phyloP scores from a whole-genome alignment of 2,797 vertebrate species.

The Momotus momota region DNA sequence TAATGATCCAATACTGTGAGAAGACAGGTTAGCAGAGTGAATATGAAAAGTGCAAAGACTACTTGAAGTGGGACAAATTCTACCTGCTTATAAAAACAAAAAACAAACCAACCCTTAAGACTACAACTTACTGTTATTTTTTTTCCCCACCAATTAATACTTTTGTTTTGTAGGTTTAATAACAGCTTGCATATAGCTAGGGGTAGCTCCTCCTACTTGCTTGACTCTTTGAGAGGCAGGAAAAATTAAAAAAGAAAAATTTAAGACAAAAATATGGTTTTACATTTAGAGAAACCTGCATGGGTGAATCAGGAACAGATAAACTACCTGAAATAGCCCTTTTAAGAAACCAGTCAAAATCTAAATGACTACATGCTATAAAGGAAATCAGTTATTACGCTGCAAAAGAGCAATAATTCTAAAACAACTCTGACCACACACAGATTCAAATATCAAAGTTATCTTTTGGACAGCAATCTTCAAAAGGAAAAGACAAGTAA shows the following conservation, averaged over 20 bases:
- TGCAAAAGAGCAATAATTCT: background rate
- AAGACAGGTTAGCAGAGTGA: background rate
- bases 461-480: background rate
- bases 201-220: background rate
- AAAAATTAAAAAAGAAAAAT: background rate
- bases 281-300: background rate
- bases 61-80: background rate
- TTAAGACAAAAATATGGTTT: background rate
- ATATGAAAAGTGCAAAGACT: background rate
- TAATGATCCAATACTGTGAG: background rate
- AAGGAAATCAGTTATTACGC: background rate
- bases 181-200: background rate
- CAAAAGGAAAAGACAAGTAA: background rate
- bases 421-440: background rate
- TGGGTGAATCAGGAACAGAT: background rate
- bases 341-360: background rate
- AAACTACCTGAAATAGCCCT: background rate
- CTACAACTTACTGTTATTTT: background rate
- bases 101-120: background rate
- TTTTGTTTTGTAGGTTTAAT: background rate
- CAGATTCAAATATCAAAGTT: background rate
- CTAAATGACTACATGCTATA: background rate
- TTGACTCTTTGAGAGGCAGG: background rate
- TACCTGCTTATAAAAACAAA: background rate
- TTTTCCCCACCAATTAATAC: fast-evolving